Base-by-base conservation (phyloP, 2,888 invertebrate genomes). In the Catocala sponsa region DNA sequence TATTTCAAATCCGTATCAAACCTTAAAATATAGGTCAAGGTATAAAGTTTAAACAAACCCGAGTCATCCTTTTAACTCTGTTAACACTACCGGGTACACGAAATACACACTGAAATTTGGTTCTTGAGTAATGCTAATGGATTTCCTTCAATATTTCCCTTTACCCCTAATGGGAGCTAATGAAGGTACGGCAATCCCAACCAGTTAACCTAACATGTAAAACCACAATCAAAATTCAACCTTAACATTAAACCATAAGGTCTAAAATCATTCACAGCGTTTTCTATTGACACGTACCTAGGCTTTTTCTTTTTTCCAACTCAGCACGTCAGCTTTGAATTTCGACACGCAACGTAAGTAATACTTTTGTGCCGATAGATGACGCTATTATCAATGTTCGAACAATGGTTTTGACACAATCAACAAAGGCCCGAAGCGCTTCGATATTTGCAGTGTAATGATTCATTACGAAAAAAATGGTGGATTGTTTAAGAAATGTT, bases 131-230 rank as follows among this genome's bases (percentile, higher is more conserved):
- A 73, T 56, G 44, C 57, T 73, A 72, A 72, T 72, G 63, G 70
- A 73, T 73, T 73, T 56, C 60, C 59, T 69, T 59, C 6, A 59
- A 59, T 70, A 73, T 73, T 73, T 58, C 50, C 55, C 63, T 61
- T 38, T 63, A 58, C 51, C 47, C 55, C 48, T 72, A 70, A 70
- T 70, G 58, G 51, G 43, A 47, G 70, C 70, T 73, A 67, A 72
- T 73, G 70, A 72, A 67, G 67, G 65, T 61, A 64, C 32, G 62
- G 41, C 47, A 65, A 68, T 58, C 69, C 58, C 50, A 48, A n/a
- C 33, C 50, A 43, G 33, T 51, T 57, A 48, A 68, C 65, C 51
- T 59, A 47, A 59, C 25, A 43, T 11, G n/a, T 4, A 35, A 12
- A 42, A 35, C 5, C 11, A 11, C 42, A 61, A 15, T 5, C 2